Percentiles rank a stretch among this genome's conserved stretches.
Conservation (phyloP, 2,113 vertebrate genomes). For the Kryptolebias marmoratus region DNA sequence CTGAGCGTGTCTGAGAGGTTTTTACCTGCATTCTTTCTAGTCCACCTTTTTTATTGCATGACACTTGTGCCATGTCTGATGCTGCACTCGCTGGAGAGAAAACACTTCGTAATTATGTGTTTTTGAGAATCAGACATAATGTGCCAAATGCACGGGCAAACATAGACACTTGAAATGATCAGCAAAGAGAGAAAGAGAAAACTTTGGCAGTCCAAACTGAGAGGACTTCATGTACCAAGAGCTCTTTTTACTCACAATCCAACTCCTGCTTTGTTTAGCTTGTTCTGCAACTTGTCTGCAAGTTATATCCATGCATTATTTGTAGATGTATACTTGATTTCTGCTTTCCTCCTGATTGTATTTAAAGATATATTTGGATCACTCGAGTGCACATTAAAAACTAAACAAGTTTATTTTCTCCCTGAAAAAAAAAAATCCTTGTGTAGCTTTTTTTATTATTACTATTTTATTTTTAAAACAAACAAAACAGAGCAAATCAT, state of each 20-base stretch:
- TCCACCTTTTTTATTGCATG: slow-evolving; percentile 8
- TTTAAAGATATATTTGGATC: not conserved
- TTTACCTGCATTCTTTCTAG: slow-evolving; percentile 20
- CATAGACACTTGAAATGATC: not conserved
- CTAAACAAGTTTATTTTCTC: not conserved
- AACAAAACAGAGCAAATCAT: not conserved
- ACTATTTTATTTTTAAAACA: not conserved
- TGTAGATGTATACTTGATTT: not conserved
- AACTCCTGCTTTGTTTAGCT: too few species aligned
- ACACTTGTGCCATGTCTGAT: slow-evolving; percentile 14
- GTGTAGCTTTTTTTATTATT: too few species aligned
- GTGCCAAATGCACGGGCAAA: slow-evolving; percentile 27
- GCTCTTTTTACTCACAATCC: not conserved
- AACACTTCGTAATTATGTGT: slow-evolving; percentile 41
- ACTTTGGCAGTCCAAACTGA: not conserved
- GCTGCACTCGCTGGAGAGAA: slow-evolving; percentile 8
- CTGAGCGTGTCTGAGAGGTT: not conserved
- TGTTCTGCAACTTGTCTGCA: not conserved
- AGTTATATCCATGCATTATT: not conserved
- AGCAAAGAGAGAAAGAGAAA: slow-evolving; percentile 11
- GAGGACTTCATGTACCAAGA: too few species aligned
- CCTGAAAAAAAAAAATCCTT: not conserved
- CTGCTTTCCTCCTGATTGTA: not conserved
- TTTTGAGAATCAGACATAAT: slow-evolving; percentile 45
- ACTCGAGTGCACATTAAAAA: not conserved